Conservation (phyloP, 2,888 invertebrate species). For the Malthinus seriepunctatus region DNA sequence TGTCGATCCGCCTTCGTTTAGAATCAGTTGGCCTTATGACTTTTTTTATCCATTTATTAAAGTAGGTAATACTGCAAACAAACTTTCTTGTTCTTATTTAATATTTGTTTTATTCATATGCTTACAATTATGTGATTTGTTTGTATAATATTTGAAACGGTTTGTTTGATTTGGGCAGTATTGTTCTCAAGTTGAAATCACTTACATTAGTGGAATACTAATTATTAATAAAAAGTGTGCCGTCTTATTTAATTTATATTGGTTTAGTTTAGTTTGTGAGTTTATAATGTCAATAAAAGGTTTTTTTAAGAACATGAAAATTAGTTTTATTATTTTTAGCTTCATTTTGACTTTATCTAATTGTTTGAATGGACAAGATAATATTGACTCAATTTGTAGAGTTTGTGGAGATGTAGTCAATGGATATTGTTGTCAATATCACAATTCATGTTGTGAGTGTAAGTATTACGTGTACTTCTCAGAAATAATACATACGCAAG, state of each 20-base stretch:
- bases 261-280: neutral
- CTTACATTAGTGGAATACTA: too few species aligned
- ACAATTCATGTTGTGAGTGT: constrained; percentile 33
- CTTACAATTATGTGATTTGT: neutral
- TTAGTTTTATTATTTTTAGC: neutral
- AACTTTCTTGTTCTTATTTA: neutral
- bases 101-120: neutral
- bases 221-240: neutral
- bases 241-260: neutral
- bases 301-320: constrained; percentile 8
- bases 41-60: constrained; percentile 66
- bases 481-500: neutral
- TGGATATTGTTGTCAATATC: constrained; percentile 31
- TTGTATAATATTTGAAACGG: neutral
- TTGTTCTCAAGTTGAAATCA: neutral
- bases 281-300: neutral
- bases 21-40: constrained; percentile 62
- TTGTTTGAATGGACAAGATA: constrained; percentile 13
- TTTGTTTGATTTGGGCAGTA: neutral
- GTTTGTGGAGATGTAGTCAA: constrained; percentile 33
- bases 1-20: constrained; percentile 60
- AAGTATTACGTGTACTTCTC: constrained; percentile 15
- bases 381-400: constrained; percentile 30
- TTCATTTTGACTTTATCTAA: neutral
- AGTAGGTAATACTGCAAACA: constrained; percentile 36